Base-by-base conservation (phyloP, 1,140 invertebrate genomes). In the Trichomalopsis sarcophagae region DNA sequence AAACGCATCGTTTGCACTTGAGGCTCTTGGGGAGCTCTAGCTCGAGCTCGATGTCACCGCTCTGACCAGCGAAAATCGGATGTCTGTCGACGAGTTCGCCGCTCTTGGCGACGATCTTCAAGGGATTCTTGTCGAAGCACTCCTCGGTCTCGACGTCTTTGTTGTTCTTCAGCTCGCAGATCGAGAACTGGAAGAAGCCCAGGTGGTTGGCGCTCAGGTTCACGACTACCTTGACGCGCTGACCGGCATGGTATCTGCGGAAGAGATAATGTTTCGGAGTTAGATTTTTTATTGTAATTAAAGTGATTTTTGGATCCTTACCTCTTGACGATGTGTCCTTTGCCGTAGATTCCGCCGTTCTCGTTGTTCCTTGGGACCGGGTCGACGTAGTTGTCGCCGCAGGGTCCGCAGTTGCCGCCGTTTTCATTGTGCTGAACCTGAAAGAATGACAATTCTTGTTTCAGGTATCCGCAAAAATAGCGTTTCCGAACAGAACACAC, bases 131-230 rank as follows among this genome's bases (percentile, higher is more conserved):
- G n/a, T 94, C 91, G 87, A 96, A 94, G 88, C 95, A 96, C 0
- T 94, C 94, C 87, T 96, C 95, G 1, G 92, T 93, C 86, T 95
- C 95, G 14, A 94, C 94, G 14, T 90, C 89, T 88, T 23, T 90
- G 5, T 86, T 89, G 77, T 86, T 55, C 79, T 90, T 90, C 76
- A 95, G 87, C 69, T 94, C 92, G 86, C 95, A 96, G 5, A 96
- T 79, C 44, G 94, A 89, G 89, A 95, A 96, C 87, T 93, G 89
- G 84, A 96, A 95, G 87, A 93, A 91, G 1, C 95, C 97, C 87
- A 94, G 94, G 90, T 97, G 97, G 89, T 94, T 95, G 2, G 96
- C 96, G 0, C 96, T 97, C 6, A 97, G 89, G 88, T 97, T 95
- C 0, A 97, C 95, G 66, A 95, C 94, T 47, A 97, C 94, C 1